These are phyloP conservation scores for Pithys albifrons DNA, from an alignment of 2,113 vertebrate species.

Conservation along the genomic window DNA sequence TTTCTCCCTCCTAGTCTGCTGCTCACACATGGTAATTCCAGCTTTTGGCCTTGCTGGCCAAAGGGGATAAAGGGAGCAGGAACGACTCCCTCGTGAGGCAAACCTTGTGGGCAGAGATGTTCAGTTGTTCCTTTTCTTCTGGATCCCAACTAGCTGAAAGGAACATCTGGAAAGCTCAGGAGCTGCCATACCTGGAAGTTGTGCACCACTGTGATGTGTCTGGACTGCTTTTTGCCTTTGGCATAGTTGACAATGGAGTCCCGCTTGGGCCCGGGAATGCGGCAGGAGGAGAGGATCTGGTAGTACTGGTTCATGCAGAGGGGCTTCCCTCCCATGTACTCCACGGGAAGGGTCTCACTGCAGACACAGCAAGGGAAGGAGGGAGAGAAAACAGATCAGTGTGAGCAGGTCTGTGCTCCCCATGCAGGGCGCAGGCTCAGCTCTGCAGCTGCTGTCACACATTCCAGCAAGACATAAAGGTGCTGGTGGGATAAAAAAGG, in stretches of 20 bases:
- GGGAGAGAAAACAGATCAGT: background rate
- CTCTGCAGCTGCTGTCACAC: background rate
- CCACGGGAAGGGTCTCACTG: conserved; percentile 89
- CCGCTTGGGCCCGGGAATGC: conserved; percentile 89
- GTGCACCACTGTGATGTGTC: conserved; percentile 93
- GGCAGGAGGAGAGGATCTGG: conserved; percentile 94
- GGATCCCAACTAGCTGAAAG: background rate
- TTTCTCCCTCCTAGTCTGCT: background rate
- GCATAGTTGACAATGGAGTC: conserved; percentile 86
- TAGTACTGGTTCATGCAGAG: conserved; percentile 99
- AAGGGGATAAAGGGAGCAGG: background rate
- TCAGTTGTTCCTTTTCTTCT: background rate
- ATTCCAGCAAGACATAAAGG: background rate
- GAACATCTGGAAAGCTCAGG: background rate
- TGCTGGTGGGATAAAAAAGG: background rate
- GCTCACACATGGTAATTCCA: background rate
- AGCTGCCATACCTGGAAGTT: conserved; percentile 89
- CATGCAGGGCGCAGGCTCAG: background rate
- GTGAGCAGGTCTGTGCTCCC: background rate
- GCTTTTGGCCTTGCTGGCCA: background rate
- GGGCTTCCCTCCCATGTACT: conserved; percentile 86
- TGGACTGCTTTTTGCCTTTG: conserved; percentile 78
- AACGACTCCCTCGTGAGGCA: background rate
- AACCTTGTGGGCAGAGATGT: background rate
- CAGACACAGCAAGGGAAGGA: background rate